phyloP scores from a whole-genome alignment of 2,888 invertebrate genomes.

The Danaus chrysippus region DNA sequence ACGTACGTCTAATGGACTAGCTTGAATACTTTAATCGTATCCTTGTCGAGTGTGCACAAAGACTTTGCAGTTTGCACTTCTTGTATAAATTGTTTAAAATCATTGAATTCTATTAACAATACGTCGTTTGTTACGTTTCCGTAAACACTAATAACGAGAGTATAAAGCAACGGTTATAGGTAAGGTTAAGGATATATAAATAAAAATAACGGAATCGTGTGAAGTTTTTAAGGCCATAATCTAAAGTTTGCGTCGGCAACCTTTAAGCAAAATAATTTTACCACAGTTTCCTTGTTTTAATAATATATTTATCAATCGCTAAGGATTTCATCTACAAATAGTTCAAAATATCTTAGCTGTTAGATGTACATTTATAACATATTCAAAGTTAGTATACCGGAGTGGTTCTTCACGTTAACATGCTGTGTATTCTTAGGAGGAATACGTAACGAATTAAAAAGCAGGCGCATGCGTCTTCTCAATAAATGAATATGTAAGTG shows the following conservation, averaged over 20 bases:
- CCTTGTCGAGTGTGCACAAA: neutral
- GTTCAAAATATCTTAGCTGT: neutral
- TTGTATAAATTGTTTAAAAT: constrained; percentile 1
- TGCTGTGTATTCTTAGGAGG: neutral
- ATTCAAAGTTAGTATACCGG: too few species aligned
- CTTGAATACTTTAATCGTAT: constrained; percentile 2
- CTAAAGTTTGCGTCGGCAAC: constrained; percentile 18
- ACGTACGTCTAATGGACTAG: constrained; percentile 3
- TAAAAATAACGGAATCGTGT: constrained; percentile 13
- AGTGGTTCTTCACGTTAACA: too few species aligned
- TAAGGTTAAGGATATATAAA: constrained; percentile 7
- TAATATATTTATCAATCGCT: neutral
- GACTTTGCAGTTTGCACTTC: neutral
- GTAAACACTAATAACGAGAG: constrained; percentile 22
- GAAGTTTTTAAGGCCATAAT: constrained; percentile 19
- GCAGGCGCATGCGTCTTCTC: constrained; percentile 11
- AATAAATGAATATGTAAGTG: constrained; percentile 34
- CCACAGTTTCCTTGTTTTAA: constrained; percentile 21
- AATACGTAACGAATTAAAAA: neutral
- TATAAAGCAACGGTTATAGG: constrained; percentile 13
- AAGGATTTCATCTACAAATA: neutral
- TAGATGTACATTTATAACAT: neutral
- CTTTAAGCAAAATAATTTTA: constrained; percentile 18
- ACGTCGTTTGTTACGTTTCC: constrained; percentile 23
- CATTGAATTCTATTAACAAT: constrained; percentile 24